Evolutionary conservation across 2,888 invertebrate species (phyloP).

Genomic region (Leptopterna dolabrata): DNA sequence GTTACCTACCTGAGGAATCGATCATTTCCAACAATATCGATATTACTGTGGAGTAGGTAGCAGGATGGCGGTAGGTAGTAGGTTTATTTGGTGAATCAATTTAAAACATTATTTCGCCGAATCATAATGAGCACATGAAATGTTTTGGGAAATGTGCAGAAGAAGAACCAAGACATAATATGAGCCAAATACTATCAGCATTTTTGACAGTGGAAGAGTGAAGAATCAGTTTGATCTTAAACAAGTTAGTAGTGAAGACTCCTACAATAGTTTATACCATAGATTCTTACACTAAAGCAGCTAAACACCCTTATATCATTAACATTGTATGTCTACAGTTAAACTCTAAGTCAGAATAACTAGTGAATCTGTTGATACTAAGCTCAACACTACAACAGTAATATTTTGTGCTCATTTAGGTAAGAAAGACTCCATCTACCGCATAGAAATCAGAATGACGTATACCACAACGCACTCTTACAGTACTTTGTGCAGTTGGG

Average conservation of each 20-base stretch:
- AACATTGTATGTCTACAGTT: background rate
- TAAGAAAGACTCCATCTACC: conserved; percentile 29
- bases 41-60: no score
- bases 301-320: background rate
- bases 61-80: no score
- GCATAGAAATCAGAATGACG: background rate
- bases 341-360: background rate
- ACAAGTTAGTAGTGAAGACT: background rate
- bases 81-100: no score
- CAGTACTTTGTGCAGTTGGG: background rate
- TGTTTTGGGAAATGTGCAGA: background rate
- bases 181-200: background rate
- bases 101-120: no score
- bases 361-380: background rate
- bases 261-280: background rate
- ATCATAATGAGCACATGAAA: no score
- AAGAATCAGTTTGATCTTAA: background rate
- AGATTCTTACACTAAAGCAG: background rate
- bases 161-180: background rate
- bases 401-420: conserved; percentile 18
- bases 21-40: no score
- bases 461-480: background rate
- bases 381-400: background rate
- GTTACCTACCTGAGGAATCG: no score
- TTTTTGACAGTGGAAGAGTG: background rate